Percentiles rank a stretch among this genome's conserved stretches.
These are phyloP conservation scores for Tethea ocularis DNA, from an alignment of 2,888 invertebrate genomes.

Conservation along the genomic window DNA sequence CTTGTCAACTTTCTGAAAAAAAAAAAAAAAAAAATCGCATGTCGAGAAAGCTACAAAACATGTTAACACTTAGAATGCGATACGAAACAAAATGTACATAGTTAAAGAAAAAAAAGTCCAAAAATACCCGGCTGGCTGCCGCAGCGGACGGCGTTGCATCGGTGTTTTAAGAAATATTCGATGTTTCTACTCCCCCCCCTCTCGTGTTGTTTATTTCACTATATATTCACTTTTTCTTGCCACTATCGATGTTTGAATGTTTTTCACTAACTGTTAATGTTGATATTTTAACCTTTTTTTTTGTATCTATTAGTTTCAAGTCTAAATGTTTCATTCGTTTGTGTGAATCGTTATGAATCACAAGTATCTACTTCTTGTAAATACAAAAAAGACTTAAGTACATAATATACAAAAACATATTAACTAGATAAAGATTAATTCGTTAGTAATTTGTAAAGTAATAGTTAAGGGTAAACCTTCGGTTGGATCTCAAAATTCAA, in stretches of 20 bases:
- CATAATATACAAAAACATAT: no score
- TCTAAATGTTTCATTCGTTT: conserved; percentile 24
- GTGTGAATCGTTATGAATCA: conserved; percentile 34
- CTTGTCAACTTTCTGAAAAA: no score
- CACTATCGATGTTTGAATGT: conserved; percentile 82
- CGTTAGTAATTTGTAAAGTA: no score
- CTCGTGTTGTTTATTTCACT: conserved; percentile 74
- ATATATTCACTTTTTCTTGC: conserved; percentile 77
- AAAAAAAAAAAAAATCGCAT: background rate
- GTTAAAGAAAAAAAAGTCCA: conserved; percentile 48
- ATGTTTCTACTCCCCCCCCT: conserved; percentile 73
- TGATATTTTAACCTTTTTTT: conserved; percentile 64
- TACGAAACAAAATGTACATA: conserved; percentile 13
- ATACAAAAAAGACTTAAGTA: no score
- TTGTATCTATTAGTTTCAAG: conserved; percentile 11
- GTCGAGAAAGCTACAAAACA: background rate
- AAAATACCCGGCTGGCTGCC: conserved; percentile 79
- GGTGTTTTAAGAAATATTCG: conserved; percentile 76
- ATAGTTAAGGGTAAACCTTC: no score
- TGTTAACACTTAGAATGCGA: background rate
- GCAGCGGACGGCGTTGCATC: conserved; percentile 76
- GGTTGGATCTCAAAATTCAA: no score
- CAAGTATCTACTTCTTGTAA: background rate
- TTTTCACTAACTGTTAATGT: conserved; percentile 84
- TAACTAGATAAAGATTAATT: no score